phyloP scores from a whole-genome alignment of 2,888 invertebrate species.

The Drosophila pseudotakahashii region DNA sequence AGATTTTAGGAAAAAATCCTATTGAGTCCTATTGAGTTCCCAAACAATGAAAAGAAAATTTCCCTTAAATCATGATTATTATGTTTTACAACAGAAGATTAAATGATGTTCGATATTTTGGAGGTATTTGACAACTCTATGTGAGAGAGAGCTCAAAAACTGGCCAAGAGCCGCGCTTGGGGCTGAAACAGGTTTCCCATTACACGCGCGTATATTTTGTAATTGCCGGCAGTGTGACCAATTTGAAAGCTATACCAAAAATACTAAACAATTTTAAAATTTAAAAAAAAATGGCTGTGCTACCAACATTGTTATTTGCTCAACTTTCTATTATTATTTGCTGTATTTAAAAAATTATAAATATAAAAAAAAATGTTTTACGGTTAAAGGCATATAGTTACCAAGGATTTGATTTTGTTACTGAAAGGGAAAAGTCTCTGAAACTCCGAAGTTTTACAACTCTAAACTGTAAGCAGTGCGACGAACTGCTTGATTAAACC shows the following conservation, averaged over 20 bases:
- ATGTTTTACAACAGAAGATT: not conserved
- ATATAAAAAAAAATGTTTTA: too few relatives aligned
- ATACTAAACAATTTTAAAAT: not conserved
- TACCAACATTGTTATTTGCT: too few relatives aligned
- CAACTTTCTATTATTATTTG: too few relatives aligned
- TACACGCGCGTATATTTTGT: not conserved
- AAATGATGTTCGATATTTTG: not conserved
- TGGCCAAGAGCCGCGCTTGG: slow-evolving; percentile 1
- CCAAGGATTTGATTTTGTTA: not conserved
- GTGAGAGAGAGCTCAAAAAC: slow-evolving; percentile 14
- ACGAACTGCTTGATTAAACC: not conserved
- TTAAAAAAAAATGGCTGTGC: not conserved
- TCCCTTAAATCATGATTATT: not conserved
- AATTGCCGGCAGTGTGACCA: slow-evolving; percentile 3
- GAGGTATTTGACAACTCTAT: not conserved
- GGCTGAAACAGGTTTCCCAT: slow-evolving; percentile 35
- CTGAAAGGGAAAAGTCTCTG: not conserved
- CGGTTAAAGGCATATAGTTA: too few relatives aligned
- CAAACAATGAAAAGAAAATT: too few relatives aligned
- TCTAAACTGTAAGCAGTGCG: not conserved
- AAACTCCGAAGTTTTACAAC: too few relatives aligned
- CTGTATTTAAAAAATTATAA: too few relatives aligned
- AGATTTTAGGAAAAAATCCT: too few relatives aligned
- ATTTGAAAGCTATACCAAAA: not conserved
- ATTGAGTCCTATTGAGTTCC: too few relatives aligned